phyloP scores from a whole-genome alignment of 2,888 invertebrate species.

The Pachycephus smyrnensis region DNA sequence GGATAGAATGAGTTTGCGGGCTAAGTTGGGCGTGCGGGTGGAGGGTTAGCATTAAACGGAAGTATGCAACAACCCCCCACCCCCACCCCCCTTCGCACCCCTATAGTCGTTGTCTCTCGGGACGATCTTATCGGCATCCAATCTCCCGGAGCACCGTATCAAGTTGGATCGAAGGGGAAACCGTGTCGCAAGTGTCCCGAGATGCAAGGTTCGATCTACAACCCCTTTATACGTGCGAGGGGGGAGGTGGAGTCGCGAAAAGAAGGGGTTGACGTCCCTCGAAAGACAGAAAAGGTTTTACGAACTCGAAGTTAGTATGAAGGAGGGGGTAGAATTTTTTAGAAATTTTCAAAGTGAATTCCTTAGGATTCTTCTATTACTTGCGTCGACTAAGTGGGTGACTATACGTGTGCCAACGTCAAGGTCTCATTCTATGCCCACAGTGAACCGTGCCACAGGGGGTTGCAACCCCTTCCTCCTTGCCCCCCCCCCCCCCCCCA shows the following conservation, averaged over 20 bases:
- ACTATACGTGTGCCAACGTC: too few species aligned
- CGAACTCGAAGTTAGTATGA: too few species aligned
- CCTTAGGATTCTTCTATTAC: background rate
- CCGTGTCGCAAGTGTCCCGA: too few species aligned
- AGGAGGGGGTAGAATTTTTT: background rate
- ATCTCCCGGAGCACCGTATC: background rate
- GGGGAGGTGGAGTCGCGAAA: too few species aligned
- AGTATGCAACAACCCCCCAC: background rate
- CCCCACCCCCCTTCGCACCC: background rate
- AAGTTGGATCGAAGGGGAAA: too few species aligned
- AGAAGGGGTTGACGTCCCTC: too few species aligned
- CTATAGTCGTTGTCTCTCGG: background rate
- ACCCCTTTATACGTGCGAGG: background rate
- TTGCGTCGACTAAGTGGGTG: too few species aligned
- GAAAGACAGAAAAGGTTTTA: too few species aligned
- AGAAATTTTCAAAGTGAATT: background rate
- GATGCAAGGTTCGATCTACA: background rate
- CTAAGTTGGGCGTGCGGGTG: background rate
- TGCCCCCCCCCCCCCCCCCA: too few species aligned
- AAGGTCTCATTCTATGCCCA: too few species aligned
- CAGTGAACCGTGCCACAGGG: too few species aligned
- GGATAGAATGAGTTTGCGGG: background rate
- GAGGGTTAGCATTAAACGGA: background rate
- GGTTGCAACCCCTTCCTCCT: too few species aligned
- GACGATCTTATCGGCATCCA: constrained; percentile 8